Evolutionary conservation across 2,888 invertebrate species (phyloP), one percentile per base, ranked within the genome.

Genomic region (Steinernema hermaphroditum): DNA sequence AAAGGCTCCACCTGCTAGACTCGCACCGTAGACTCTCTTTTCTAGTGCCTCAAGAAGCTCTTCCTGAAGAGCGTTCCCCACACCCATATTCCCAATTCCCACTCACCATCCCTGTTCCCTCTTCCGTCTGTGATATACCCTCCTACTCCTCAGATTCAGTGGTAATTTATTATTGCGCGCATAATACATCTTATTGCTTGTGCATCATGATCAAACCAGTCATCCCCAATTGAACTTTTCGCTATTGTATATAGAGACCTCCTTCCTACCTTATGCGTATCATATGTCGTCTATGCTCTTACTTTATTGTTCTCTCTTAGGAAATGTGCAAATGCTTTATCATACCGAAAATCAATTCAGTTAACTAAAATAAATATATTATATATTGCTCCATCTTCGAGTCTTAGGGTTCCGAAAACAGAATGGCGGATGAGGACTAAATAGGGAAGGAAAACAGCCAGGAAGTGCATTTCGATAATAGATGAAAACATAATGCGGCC

Each of bases 251-350:
- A 62, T 62, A 62, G 62, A 62, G 50, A 50, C 50, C 24, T 12
- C 24, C 24, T 50, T 22, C 50, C 50, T 24, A 50, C 2, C 22
- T 1, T 37, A n/a, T n/a, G n/a, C n/a, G n/a, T n/a, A n/a, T n/a
- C n/a, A n/a, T n/a, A n/a, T 54, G 16, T 24, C 54, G 62, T 27
- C 62, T n/a, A 27, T 62, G 16, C 16, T 62, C 27, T 32, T 9
- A 27, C 29, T 54, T 14, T 54, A 27, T 54, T 19, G 4, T 54
- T 2, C 27, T 14, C 29, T 32, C 32, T 32, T 62, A 62, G 62
- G 62, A 62, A 62, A 50, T 62, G 62, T 62, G 62, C 62, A 62
- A 62, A 62, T 62, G 62, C 62, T 62, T 62, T 62, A 62, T 62
- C 62, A 27, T 62, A 62, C 62, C 62, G 62, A 62, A 34, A 24